Percentiles rank a stretch among this genome's conserved stretches.
phyloP scores from a whole-genome alignment of 2,888 invertebrate species.

The Sphecodes monilicornis region DNA sequence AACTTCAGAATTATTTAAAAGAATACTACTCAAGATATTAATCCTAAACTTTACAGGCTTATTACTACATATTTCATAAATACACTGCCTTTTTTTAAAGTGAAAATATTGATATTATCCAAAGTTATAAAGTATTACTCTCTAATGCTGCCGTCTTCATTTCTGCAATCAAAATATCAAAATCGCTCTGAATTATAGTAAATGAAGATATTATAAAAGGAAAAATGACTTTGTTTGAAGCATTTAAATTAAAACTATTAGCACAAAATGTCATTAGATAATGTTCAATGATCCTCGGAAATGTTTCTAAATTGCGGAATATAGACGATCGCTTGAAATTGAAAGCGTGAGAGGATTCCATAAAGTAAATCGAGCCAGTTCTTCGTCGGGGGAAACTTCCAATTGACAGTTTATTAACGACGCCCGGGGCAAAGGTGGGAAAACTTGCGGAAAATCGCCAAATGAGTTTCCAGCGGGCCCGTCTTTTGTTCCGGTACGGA shows the following conservation, averaged over 20 bases:
- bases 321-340: slow-evolving; percentile 16
- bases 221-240: too few relatives aligned
- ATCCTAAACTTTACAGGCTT: background rate
- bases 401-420: slow-evolving; percentile 57
- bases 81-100: background rate
- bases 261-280: too few relatives aligned
- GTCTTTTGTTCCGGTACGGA: slow-evolving; percentile 34
- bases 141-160: background rate
- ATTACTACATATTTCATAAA: background rate
- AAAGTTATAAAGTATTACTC: background rate
- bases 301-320: background rate
- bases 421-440: slow-evolving; percentile 8
- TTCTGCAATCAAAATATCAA: background rate
- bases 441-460: slow-evolving; percentile 39
- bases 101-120: background rate
- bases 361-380: slow-evolving; percentile 33
- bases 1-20: background rate
- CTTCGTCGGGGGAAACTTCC: slow-evolving; percentile 1
- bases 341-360: background rate
- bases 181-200: background rate
- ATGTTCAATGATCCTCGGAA: background rate
- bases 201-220: background rate
- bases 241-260: too few relatives aligned
- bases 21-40: background rate
- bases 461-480: slow-evolving; percentile 45